Evolutionary conservation across 2,797 vertebrate species (phyloP), one percentile per base, ranked within the genome.

Genomic region (Thaleichthys pacificus): DNA sequence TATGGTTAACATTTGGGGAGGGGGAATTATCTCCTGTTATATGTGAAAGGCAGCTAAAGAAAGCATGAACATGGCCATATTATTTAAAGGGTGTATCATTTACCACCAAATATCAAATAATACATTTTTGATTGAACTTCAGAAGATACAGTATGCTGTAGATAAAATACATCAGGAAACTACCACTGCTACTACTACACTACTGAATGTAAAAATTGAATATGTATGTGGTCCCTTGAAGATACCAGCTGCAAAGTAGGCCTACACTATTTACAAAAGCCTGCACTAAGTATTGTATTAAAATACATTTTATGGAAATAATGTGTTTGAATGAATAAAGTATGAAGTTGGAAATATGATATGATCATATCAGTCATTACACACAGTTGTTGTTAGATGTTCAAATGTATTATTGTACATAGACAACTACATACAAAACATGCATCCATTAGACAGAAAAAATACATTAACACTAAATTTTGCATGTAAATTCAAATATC

Each of bases 261-360:
- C 51, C 51, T n/a, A 17, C 51, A 86, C 69, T 74, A 88, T 86
- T 87, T 80, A 83, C 76, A 81, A 66, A 77, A 80, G 66, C 86
- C 77, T 83, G 84, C 85, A 82, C 79, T 80, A 81, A 88, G 85
- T 87, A 90, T 88, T 91, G 87, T 84, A 85, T 87, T 81, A 83
- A 70, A 80, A 47, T 47, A 47, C 11, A 14, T 47, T 47, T 47
- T 47, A 47, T 47, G 42, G 11, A 83, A 82, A 80, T 83, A 74
- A 78, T 82, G 84, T 85, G 83, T 89, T 86, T 90, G 84, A 87
- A 80, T 86, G 80, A 92, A 90, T 92, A 91, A 92, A 91, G 85
- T 83, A 88, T 82, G 71, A 76, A 66, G 77, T 76, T 84, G 77
- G 73, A 49, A 58, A 57, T 47, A 42, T 5, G 3, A 30, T 22